Evolutionary conservation across 2,888 invertebrate genomes (phyloP), one percentile per base, ranked within the genome.

Genomic region (Volucella inflata): DNA sequence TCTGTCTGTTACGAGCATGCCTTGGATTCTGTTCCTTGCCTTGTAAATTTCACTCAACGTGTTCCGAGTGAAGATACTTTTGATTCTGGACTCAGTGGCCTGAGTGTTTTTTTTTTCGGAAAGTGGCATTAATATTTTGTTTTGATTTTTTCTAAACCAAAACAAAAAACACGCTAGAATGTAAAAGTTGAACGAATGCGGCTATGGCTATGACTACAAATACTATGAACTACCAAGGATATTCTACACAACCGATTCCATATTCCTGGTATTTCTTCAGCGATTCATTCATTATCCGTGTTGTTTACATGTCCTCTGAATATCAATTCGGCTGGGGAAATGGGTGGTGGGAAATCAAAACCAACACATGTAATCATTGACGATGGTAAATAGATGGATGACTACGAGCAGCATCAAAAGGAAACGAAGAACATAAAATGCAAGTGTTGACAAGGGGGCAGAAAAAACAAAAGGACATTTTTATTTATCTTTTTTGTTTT

Each of bases 301-400:
- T 78, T 83, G 83, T 84, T 84, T 84, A 76, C 80, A 80, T 84
- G 80, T 80, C 84, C 80, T 75, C 65, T 51, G 80, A 80, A 84
- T 84, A 84, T 71, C 70, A 84, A 84, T 75, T 78, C 64, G 48
- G 59, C 30, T 59, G 53, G 55, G 40, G 38, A 60, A 14, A 44
- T 36, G 74, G 50, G 17, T 67, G 44, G 64, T 38, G n/a, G 75
- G 50, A 75, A 67, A n/a, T 12, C 42, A 74, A 79, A 65, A 68
- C 74, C 75, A 79, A 70, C 64, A 74, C 67, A 72, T 84, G 79
- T 79, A 74, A 74, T 53, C 46, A 36, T 21, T n/a, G 57, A 30
- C 38, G 40, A 48, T 72, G 50, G 16, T 42, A 21, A 17, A 62
- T 50, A 48, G 59, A 60, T 67, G 64, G 70, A 76, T 57, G 70